phyloP scores from a whole-genome alignment of 2,888 invertebrate genomes.

The Theretra japonica region DNA sequence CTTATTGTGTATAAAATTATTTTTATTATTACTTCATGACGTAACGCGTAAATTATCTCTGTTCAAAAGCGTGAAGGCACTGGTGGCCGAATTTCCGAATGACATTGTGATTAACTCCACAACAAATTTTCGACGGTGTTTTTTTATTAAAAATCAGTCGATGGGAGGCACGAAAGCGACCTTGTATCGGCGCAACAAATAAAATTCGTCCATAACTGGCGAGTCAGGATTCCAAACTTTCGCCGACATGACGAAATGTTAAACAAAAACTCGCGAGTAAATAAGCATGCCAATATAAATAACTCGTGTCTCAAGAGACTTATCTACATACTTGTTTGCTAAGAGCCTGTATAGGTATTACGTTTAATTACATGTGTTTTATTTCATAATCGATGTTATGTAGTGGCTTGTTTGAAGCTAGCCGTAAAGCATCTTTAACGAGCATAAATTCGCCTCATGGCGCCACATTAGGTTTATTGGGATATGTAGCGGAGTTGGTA shows the following conservation, averaged over 20 bases:
- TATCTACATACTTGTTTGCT: conserved; percentile 22
- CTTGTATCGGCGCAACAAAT: background rate
- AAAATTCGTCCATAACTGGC: conserved; percentile 10
- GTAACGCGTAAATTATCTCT: conserved; percentile 8
- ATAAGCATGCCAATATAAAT: conserved; percentile 18
- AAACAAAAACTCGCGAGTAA: conserved; percentile 4
- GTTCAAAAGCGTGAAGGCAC: conserved; percentile 12
- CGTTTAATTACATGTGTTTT: conserved; percentile 21
- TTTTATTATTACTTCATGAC: conserved; percentile 10
- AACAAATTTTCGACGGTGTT: conserved; percentile 4
- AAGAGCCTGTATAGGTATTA: conserved; percentile 13
- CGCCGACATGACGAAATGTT: conserved; percentile 18
- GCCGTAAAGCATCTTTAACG: conserved; percentile 38
- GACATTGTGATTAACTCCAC: conserved; percentile 9
- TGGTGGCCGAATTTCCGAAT: conserved; percentile 5
- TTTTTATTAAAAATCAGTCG: background rate
- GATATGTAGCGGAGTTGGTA: conserved; percentile 56
- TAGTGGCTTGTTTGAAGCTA: conserved; percentile 18
- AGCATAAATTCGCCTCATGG: conserved; percentile 55
- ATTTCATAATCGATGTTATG: conserved; percentile 24
- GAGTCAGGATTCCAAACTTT: conserved; percentile 22
- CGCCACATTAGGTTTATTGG: conserved; percentile 62
- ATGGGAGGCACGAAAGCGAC: background rate
- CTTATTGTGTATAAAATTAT: conserved; percentile 14
- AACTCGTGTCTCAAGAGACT: conserved; percentile 1